Evolutionary conservation across 2,888 invertebrate species (phyloP), one percentile per base, ranked within the genome.

Genomic region (Gandaritis pyraliata): DNA sequence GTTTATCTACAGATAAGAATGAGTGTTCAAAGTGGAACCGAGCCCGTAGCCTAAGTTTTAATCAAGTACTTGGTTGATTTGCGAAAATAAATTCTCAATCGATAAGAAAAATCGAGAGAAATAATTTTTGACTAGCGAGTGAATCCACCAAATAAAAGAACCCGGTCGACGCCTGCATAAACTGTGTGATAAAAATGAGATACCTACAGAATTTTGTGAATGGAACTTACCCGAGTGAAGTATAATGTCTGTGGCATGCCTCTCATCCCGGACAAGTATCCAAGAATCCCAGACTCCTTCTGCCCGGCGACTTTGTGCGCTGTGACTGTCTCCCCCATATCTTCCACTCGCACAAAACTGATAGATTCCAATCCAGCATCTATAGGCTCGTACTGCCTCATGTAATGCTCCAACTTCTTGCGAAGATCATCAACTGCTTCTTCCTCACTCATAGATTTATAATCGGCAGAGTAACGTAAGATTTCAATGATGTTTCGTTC

Each of bases 211-310:
- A n/a, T n/a, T n/a, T n/a, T n/a, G n/a, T n/a, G n/a, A n/a, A n/a
- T n/a, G n/a, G n/a, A 33, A 64, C 59, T 69, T 50, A 97, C 97
- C 92, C 98, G 93, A 57, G 97, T 97, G 76, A 98, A 95, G 83
- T 97, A 98, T 66, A 98, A 94, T 6, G 97, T 97, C 77, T 98
- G 96, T 5, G 96, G 96, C 69, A 95, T 93, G 1, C 96, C 95
- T 72, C 96, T 96, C 79, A 97, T 96, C 72, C 96, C 96, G 77
- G 97, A 97, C 61, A 98, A 90, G 78, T 97, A 98, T 62, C 97
- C 97, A 51, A 98, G 95, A 41, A 98, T 96, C 59, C 96, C 94
- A 54, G 96, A 95, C 82, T 98, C 97, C 72, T 96, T 94, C 75
- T 97, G 96, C 0, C 98, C 96, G 50, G 93, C 93, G 3, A 96